Conservation (phyloP, 2,888 invertebrate species). For the Pyrrhopygopsis socrates region DNA sequence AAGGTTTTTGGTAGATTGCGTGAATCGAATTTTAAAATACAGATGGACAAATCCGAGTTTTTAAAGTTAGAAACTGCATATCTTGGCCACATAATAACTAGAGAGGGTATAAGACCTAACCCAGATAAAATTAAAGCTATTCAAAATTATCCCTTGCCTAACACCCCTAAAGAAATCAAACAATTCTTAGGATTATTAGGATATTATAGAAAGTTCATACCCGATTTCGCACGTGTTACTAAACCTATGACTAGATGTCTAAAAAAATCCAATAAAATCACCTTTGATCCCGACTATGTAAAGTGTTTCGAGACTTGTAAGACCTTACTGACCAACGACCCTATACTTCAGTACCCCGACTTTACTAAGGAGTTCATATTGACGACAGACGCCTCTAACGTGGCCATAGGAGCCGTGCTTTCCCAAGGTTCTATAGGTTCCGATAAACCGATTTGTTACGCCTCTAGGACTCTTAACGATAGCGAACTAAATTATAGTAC, state of each 20-base stretch:
- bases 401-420: slow-evolving; percentile 84
- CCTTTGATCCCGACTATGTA: neutral
- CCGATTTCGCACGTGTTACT: slow-evolving; percentile 39
- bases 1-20: too few relatives aligned
- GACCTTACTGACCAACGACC: slow-evolving; percentile 35
- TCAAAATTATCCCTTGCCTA: too few relatives aligned
- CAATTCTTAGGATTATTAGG: slow-evolving; percentile 1
- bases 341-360: slow-evolving; percentile 88
- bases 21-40: too few relatives aligned
- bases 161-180: too few relatives aligned
- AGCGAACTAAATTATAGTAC: slow-evolving; percentile 79
- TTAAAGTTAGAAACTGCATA: too few relatives aligned
- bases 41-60: too few relatives aligned
- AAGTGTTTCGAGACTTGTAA: neutral
- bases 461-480: slow-evolving; percentile 84
- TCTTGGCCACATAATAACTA: too few relatives aligned
- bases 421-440: slow-evolving; percentile 79
- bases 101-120: too few relatives aligned
- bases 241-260: slow-evolving; percentile 37
- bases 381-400: slow-evolving; percentile 86
- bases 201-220: slow-evolving; percentile 39
- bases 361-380: slow-evolving; percentile 83
- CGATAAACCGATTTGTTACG: slow-evolving; percentile 66
- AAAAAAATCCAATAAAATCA: slow-evolving; percentile 14
- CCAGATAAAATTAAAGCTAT: too few relatives aligned